Evolutionary conservation across 2,888 invertebrate species (phyloP), one percentile per base, ranked within the genome.

Genomic region (Agrochola lychnidis): DNA sequence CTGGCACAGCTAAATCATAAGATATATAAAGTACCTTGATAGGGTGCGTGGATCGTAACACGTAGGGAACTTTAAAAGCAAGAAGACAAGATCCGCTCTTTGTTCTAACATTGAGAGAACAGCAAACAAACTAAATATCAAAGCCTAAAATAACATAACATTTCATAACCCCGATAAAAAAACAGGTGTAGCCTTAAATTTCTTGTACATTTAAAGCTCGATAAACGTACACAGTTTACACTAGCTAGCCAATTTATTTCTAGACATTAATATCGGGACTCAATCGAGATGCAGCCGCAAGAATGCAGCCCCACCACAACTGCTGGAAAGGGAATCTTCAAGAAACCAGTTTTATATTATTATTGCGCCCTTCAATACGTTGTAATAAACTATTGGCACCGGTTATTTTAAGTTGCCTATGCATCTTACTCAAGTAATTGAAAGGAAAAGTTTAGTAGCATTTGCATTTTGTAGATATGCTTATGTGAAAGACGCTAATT

Each of bases 321-420:
- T 88, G 89, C 93, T 94, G 92, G 93, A 93, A 94, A 95, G 93
- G 92, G 95, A 94, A 94, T 95, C 95, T 94, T 91, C 90, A 80
- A 80, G 85, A 87, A 94, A 95, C 96, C 93, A 85, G 96, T 96
- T 95, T 90, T 86, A 88, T 85, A 86, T 88, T 78, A 73, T 79
- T 70, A 73, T 79, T 70, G 74, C 67, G 88, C 90, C 90, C 90
- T 90, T 91, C 90, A 91, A 90, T 84, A 61, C 63, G 10, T 66
- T 67, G 64, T 82, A 71, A 79, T 86, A 87, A 83, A 84, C 64
- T 78, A 84, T 78, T 73, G 71, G 74, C 67, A 72, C 63, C 57
- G 76, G 70, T 70, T 81, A 62, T 56, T 79, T 63, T 12, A 45
- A 82, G 25, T 56, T 12, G 16, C 64, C 70, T 59, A 70, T 74